Percentiles rank a stretch among this genome's conserved stretches.
These are phyloP conservation scores for Entomobrya multifasciata DNA, from an alignment of 2,888 invertebrate genomes.

Conservation along the genomic window DNA sequence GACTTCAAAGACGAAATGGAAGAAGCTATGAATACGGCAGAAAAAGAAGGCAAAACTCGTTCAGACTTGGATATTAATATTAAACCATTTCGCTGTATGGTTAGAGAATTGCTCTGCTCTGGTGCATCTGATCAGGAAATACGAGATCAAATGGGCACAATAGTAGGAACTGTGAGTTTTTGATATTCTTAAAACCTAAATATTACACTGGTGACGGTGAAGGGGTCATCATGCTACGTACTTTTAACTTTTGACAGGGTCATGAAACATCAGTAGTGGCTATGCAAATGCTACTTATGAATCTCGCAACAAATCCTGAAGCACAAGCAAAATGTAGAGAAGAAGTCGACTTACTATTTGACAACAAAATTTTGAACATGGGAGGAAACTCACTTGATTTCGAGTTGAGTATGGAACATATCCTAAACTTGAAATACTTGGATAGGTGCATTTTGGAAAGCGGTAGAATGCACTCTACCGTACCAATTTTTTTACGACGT, in stretches of 20 bases:
- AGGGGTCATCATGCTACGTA: too few relatives aligned
- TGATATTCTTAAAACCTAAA: background rate
- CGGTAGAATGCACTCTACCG: background rate
- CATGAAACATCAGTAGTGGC: background rate
- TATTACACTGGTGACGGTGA: too few relatives aligned
- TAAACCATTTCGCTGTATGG: too few relatives aligned
- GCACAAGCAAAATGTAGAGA: background rate
- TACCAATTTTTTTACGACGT: background rate
- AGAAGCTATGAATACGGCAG: too few relatives aligned
- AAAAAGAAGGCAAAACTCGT: too few relatives aligned
- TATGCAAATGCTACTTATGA: background rate
- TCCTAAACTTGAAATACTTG: background rate
- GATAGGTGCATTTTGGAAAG: background rate
- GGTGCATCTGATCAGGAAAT: background rate
- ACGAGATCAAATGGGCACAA: background rate
- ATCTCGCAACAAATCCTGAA: background rate
- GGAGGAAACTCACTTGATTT: background rate
- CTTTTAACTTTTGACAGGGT: background rate
- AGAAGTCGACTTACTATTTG: background rate
- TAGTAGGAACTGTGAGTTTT: background rate
- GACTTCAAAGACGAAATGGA: too few relatives aligned
- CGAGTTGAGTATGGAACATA: too few relatives aligned
- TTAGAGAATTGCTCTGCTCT: too few relatives aligned
- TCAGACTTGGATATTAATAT: too few relatives aligned
- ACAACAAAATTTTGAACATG: background rate